Conservation (phyloP, 2,113 vertebrate species). For the Malurus melanocephalus region DNA sequence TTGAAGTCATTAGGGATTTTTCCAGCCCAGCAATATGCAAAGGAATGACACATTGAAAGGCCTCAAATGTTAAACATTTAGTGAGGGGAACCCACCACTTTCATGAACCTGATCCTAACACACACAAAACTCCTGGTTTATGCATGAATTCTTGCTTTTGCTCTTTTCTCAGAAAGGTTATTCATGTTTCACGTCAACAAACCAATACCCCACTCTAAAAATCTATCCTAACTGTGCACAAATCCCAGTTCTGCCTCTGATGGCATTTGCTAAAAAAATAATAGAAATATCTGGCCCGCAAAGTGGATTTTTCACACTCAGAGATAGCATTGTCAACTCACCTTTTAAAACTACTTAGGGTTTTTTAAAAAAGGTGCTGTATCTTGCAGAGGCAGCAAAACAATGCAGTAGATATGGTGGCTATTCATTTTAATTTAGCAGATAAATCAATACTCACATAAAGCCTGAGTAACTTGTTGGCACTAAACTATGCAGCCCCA, state of each 20-base stretch:
- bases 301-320: not conserved
- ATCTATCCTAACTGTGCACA: not conserved
- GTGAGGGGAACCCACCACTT: not conserved
- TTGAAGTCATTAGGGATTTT: conserved; percentile 31
- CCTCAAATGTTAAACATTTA: not conserved
- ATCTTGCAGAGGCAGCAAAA: conserved; percentile 60
- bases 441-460: conserved; percentile 70
- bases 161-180: not conserved
- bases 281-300: not conserved
- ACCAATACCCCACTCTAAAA: not conserved
- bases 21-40: conserved; percentile 11
- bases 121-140: not conserved
- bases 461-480: conserved; percentile 73
- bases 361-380: conserved; percentile 47
- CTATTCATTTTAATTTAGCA: conserved; percentile 61
- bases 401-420: conserved; percentile 40
- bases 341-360: conserved; percentile 25
- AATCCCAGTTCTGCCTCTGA: not conserved
- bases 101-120: not conserved
- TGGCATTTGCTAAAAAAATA: not conserved
- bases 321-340: not conserved
- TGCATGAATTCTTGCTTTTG: not conserved
- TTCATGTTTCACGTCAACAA: not conserved
- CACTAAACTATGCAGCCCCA: conserved; percentile 40
- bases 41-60: conserved; percentile 21